Conservation (phyloP, 1,140 invertebrate species). For the Charaxes varanes region DNA sequence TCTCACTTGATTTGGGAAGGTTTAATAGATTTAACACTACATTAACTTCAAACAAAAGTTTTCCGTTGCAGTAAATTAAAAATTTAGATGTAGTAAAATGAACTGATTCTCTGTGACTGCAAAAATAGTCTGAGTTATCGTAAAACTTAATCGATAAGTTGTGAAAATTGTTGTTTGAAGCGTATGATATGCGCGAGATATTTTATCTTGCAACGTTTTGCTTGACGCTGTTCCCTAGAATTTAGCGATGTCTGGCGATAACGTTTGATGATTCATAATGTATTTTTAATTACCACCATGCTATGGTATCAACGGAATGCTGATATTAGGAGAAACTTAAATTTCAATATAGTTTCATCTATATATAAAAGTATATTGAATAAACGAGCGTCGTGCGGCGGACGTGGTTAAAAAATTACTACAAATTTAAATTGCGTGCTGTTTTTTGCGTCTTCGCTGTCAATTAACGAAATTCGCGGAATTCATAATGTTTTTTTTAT, state of each 20-base stretch:
- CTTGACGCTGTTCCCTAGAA: constrained; percentile 15
- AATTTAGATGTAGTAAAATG: constrained; percentile 32
- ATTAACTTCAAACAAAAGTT: constrained; percentile 52
- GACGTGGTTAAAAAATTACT: neutral
- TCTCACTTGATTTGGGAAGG: constrained; percentile 21
- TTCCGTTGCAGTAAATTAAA: constrained; percentile 27
- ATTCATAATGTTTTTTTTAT: constrained; percentile 27
- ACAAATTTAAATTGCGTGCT: constrained; percentile 22
- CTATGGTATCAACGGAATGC: too few species aligned
- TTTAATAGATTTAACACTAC: constrained; percentile 27
- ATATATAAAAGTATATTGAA: neutral
- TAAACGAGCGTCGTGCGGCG: neutral
- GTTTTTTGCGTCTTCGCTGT: constrained; percentile 45
- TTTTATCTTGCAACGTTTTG: constrained; percentile 13
- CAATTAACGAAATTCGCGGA: constrained; percentile 32
- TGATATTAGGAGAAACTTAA: too few species aligned
- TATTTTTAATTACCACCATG: neutral
- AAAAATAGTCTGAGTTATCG: constrained; percentile 42
- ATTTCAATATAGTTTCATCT: too few species aligned
- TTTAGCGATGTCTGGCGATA: neutral
- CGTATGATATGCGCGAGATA: constrained; percentile 10
- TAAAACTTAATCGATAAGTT: constrained; percentile 20
- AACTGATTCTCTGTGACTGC: constrained; percentile 35
- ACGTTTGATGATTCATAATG: neutral
- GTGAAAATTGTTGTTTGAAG: constrained; percentile 57